phyloP scores from a whole-genome alignment of 2,113 vertebrate species.

The Eublepharis macularius region DNA sequence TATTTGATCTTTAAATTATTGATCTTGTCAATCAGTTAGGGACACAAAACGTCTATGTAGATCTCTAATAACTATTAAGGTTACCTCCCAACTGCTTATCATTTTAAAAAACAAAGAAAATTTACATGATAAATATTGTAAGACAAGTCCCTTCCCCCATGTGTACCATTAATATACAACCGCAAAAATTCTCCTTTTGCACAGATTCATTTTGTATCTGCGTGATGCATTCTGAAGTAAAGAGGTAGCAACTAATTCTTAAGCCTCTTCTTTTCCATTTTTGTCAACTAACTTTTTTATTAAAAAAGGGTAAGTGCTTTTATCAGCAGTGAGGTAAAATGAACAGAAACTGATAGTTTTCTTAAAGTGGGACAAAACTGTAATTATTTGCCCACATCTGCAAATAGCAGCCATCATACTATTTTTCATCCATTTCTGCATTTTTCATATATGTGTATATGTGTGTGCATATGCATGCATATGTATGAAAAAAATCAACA shows the following conservation, averaged over 20 bases:
- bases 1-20: constrained; percentile 83
- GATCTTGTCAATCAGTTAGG: constrained; percentile 76
- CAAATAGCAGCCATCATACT: neutral
- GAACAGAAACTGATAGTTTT: neutral
- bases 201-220: neutral
- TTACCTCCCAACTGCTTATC: constrained; percentile 49
- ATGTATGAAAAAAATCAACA: neutral
- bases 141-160: neutral
- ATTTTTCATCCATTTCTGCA: neutral
- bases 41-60: constrained; percentile 66
- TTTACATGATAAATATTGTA: constrained; percentile 28
- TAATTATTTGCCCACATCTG: neutral
- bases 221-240: neutral
- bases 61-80: constrained; percentile 63
- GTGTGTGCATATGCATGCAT: neutral
- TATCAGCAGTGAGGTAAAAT: neutral
- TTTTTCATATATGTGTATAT: too few relatives aligned
- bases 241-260: neutral
- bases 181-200: neutral
- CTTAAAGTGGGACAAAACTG: neutral
- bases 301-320: neutral
- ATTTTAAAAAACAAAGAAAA: constrained; percentile 57
- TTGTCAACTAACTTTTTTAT: neutral
- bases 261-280: constrained; percentile 7
- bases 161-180: neutral